These are phyloP conservation scores for Sciurus carolinensis DNA, from an alignment of 2,797 vertebrate genomes.

Conservation along the genomic window DNA sequence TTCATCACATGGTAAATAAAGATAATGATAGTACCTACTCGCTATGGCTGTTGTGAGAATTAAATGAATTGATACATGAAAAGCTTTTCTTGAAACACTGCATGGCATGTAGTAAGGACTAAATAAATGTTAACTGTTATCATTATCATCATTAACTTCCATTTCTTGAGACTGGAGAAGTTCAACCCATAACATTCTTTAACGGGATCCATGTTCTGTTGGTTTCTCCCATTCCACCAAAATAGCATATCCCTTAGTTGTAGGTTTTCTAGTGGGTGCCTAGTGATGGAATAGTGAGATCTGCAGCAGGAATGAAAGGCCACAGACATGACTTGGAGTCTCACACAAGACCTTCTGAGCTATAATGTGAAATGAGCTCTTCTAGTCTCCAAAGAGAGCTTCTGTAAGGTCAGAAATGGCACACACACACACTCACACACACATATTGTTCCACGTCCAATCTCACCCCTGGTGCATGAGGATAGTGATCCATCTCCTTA, in stretches of 20 bases:
- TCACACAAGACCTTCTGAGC: background rate
- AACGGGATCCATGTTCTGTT: background rate
- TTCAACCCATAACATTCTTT: constrained; percentile 24
- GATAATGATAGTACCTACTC: background rate
- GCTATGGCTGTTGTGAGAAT: background rate
- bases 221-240: constrained; percentile 18
- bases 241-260: background rate
- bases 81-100: constrained; percentile 24
- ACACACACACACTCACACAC: background rate
- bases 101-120: background rate
- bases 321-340: background rate
- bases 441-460: background rate
- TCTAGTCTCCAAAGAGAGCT: background rate
- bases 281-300: background rate
- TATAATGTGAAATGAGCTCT: background rate
- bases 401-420: background rate
- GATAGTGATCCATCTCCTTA: background rate
- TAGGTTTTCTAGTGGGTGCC: background rate
- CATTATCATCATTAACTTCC: background rate
- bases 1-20: constrained; percentile 1
- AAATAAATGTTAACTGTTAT: background rate
- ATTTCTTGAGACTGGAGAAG: constrained; percentile 1
- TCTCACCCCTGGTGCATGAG: background rate
- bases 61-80: constrained; percentile 21
- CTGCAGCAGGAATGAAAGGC: background rate